Percentiles rank a stretch among this genome's conserved stretches.
phyloP scores from a whole-genome alignment of 2,113 vertebrate genomes.

The Uria aalge region DNA sequence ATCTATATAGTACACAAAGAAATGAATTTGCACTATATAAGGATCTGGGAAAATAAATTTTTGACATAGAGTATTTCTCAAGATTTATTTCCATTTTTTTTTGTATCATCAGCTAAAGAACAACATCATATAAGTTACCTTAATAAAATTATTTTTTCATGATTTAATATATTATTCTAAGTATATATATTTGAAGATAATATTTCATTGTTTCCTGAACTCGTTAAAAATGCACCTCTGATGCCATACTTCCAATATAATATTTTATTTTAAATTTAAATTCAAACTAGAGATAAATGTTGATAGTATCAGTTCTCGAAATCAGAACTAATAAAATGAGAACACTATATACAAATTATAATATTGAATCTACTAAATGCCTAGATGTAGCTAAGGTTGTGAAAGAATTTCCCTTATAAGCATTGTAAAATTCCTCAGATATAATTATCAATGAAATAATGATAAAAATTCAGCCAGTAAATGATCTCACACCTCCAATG shows the following conservation, averaged over 20 bases:
- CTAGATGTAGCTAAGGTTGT: background rate
- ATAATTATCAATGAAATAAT: background rate
- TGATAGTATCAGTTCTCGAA: background rate
- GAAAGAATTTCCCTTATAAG: background rate
- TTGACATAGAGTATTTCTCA: background rate
- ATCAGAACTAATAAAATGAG: background rate
- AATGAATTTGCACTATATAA: background rate
- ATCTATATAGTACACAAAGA: background rate
- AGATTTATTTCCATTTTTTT: background rate
- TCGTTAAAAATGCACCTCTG: background rate
- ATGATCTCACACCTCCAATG: background rate
- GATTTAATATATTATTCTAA: background rate
- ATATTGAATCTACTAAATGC: background rate
- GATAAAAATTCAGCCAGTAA: background rate
- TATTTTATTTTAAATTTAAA: background rate
- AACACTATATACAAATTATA: background rate
- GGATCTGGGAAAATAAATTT: background rate
- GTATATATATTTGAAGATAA: background rate
- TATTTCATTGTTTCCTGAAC: background rate
- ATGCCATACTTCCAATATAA: background rate
- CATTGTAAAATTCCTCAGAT: background rate
- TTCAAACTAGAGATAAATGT: background rate
- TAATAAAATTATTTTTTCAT: background rate
- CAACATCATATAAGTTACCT: background rate
- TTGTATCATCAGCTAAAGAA: background rate